Evolutionary conservation across 2,797 vertebrate genomes (phyloP).

Genomic region (Microchirus variegatus): DNA sequence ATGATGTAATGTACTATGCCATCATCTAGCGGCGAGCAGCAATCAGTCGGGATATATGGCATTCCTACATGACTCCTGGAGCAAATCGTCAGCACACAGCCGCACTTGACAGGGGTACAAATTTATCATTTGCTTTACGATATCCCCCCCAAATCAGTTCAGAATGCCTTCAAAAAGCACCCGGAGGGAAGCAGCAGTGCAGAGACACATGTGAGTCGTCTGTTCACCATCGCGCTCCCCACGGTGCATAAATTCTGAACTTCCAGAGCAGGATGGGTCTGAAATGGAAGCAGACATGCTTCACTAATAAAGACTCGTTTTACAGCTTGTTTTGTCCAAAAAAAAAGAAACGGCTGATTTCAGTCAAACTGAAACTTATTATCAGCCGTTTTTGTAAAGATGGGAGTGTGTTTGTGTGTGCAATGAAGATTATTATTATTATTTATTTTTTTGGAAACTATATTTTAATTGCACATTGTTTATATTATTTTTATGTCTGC

Average conservation of each 20-base stretch:
- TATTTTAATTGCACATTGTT: too few relatives aligned
- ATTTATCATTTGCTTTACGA: constrained; percentile 84
- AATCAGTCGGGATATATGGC: constrained; percentile 79
- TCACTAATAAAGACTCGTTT: constrained; percentile 76
- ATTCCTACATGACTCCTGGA: constrained; percentile 77
- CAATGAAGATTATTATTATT: too few relatives aligned
- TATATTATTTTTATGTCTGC: too few relatives aligned
- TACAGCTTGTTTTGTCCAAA: constrained; percentile 63
- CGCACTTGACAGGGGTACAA: constrained; percentile 78
- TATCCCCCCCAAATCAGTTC: constrained; percentile 79
- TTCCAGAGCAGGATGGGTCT: constrained; percentile 57
- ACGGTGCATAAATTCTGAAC: constrained; percentile 72
- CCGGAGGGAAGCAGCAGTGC: constrained; percentile 46
- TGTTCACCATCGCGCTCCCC: constrained; percentile 63
- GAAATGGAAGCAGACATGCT: constrained; percentile 68
- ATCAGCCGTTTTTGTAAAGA: constrained; percentile 6
- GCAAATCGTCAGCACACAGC: constrained; percentile 69
- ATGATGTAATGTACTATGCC: constrained; percentile 77
- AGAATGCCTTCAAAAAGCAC: constrained; percentile 75
- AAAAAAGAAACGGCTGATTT: constrained; percentile 40
- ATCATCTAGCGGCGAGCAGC: constrained; percentile 65
- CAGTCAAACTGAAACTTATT: constrained; percentile 7
- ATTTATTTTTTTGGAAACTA: too few relatives aligned
- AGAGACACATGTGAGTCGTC: constrained; percentile 76
- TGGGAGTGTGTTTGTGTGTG: not conserved